phyloP scores from a whole-genome alignment of 2,888 invertebrate genomes.

The Chrysodeixis includens region DNA sequence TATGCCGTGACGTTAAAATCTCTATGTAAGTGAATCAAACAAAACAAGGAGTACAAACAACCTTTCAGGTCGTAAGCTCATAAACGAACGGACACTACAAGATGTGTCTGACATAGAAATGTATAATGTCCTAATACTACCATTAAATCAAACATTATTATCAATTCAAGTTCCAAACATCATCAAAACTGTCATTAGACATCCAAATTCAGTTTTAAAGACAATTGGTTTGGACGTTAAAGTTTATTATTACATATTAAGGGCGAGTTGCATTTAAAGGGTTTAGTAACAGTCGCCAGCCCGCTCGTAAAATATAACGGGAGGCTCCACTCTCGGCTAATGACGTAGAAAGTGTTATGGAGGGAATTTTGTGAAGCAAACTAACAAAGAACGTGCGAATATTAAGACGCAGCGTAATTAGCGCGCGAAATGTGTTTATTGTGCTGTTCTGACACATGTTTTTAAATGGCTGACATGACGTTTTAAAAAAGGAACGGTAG shows the following conservation, averaged over 20 bases:
- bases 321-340: constrained; percentile 64
- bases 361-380: constrained; percentile 55
- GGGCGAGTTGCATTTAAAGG: constrained; percentile 70
- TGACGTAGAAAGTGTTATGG: constrained; percentile 59
- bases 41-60: not conserved
- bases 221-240: constrained; percentile 67
- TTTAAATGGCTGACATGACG: not conserved
- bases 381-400: constrained; percentile 53
- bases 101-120: not conserved
- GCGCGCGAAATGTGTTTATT: constrained; percentile 46
- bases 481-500: constrained; percentile 5
- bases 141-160: not conserved
- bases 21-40: no score
- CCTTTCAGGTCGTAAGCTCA: not conserved
- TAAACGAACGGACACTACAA: not conserved
- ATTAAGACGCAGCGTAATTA: constrained; percentile 58
- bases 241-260: constrained; percentile 71
- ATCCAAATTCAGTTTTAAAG: constrained; percentile 36
- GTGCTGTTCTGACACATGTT: constrained; percentile 29
- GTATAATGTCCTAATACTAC: not conserved
- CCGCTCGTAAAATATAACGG: constrained; percentile 78
- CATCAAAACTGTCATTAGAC: constrained; percentile 9
- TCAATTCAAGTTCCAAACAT: constrained; percentile 6
- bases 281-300: constrained; percentile 65
- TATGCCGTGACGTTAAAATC: no score